phyloP scores from a whole-genome alignment of 92 coral and sea anemone species.

The Micromussa lordhowensis region DNA sequence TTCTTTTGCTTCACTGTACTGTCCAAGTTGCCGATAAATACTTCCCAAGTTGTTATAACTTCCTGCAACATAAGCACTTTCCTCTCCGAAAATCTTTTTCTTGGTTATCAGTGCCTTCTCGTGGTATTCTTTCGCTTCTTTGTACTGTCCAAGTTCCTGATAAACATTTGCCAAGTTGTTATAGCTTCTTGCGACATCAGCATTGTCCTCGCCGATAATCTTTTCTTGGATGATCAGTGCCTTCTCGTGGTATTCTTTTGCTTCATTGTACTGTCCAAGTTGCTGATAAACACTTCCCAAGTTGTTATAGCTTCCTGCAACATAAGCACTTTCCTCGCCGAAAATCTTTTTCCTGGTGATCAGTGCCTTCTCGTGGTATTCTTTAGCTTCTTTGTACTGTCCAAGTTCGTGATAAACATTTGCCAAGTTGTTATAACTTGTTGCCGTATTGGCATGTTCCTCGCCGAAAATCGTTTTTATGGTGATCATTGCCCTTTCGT shows the following conservation, averaged over 20 bases:
- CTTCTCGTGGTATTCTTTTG: neutral
- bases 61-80: neutral
- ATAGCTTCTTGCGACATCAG: neutral
- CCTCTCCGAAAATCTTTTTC: neutral
- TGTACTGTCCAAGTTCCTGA: neutral
- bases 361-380: neutral
- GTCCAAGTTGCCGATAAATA: neutral
- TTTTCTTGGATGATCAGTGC: neutral
- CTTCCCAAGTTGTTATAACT: neutral
- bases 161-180: neutral
- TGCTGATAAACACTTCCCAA: neutral
- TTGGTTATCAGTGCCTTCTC: neutral
- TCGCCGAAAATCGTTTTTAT: neutral
- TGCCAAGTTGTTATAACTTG: neutral
- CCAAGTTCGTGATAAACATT: neutral
- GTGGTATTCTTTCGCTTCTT: neutral
- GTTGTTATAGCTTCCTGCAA: neutral
- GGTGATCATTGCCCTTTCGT: neutral
- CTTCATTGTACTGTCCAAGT: neutral
- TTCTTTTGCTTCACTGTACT: neutral
- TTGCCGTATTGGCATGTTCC: neutral
- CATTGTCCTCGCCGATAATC: neutral
- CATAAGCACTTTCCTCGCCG: slow-evolving; percentile 9
- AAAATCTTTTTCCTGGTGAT: neutral
- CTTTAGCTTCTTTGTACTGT: slow-evolving; percentile 19